Evolutionary conservation across 2,113 vertebrate genomes (phyloP), one percentile per base, ranked within the genome.

Genomic region (Pelecanus crispus): DNA sequence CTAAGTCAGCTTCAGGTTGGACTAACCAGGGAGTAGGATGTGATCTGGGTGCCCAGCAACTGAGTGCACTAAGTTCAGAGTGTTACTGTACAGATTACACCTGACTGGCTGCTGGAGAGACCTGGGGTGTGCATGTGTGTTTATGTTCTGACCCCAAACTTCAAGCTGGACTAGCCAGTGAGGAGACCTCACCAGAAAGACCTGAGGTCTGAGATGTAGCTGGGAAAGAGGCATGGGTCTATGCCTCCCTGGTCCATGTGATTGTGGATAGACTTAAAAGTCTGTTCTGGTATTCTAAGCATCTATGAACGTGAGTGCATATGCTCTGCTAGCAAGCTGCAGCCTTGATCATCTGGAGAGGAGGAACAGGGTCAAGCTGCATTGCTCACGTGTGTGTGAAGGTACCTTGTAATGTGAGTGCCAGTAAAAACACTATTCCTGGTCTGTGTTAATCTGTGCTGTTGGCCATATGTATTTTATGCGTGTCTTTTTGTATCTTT

Each of bases 401-500:
- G 21, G 16, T 47, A n/a, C 13, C 24, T 36, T 49, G 16, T 44
- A 44, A 38, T 6, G 4, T 38, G 40, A 78, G 12, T 28, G 21
- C 10, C 38, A 53, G 38, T 42, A 25, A 73, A 89, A 59, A 45
- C 22, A 29, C 40, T 25, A 13, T 28, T 61, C 26, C 36, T 42
- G 25, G 12, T 17, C 29, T 34, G 9, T 36, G 11, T 36, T 55
- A 47, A 8, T 49, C 55, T 66, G 13, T 31, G 55, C 50, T 2
- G 0, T 11, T 55, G 42, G 32, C 42, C 7, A 2, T 5, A 17
- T 13, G 7, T 44, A 19, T 70, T 70, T 50, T n/a, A 29, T 15
- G 13, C 0, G 0, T n/a, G 28, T 31, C 24, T 6, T 3, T 63
- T 38, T 44, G 13, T 25, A 29, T 24, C 26, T 42, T 44, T 21